These are phyloP conservation scores for Mus musculus DNA, from an alignment of 2,113 vertebrate species.

Conservation along the genomic window GRCm39 chr11:116322501-116323000, in stretches of 20 bases:
- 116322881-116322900: fast-evolving
- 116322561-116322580: background rate
- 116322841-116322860: constrained; percentile 32
- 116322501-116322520: background rate
- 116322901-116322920: background rate
- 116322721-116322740: constrained; percentile 24
- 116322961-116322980: background rate
- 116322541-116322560: background rate
- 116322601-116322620: background rate
- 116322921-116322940: background rate
- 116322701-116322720: background rate
- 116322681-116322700: background rate
- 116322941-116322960: background rate
- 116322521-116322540: background rate
- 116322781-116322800: background rate
- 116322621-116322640: constrained; percentile 2
- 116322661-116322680: background rate
- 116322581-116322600: background rate
- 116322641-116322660: background rate
- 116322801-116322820: background rate
- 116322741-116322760: background rate
- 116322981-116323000: background rate
- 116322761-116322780: constrained; percentile 65
- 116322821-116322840: constrained; percentile 62
- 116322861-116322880: background rate